Percentiles rank a stretch among this genome's conserved stretches.
phyloP scores from a whole-genome alignment of 2,888 invertebrate species.

The Tipula helvola region DNA sequence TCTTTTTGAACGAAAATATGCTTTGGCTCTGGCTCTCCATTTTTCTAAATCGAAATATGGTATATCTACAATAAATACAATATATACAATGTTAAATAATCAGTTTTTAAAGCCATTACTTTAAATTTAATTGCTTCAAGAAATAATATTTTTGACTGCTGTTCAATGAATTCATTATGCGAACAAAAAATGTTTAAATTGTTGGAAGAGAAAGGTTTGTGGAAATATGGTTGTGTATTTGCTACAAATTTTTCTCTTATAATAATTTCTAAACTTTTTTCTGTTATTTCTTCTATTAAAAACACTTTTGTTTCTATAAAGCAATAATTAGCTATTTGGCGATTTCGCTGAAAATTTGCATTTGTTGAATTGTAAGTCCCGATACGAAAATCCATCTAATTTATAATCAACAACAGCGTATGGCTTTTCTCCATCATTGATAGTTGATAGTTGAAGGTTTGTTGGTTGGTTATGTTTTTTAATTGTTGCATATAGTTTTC shows the following conservation, averaged over 20 bases:
- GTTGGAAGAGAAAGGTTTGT: not conserved
- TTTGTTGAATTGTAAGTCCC: not conserved
- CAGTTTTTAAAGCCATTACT: too few species aligned
- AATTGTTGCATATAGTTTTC: constrained; percentile 6
- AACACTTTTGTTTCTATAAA: not conserved
- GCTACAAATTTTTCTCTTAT: not conserved
- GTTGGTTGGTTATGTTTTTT: not conserved
- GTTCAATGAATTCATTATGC: too few species aligned
- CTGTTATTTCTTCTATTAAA: too few species aligned
- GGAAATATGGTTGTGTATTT: not conserved
- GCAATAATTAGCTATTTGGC: not conserved
- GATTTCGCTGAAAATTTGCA: too few species aligned
- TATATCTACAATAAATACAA: too few species aligned
- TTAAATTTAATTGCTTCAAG: too few species aligned
- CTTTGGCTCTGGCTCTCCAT: too few species aligned
- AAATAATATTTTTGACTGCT: not conserved
- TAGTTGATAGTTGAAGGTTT: not conserved
- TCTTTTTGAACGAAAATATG: too few species aligned
- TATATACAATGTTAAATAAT: too few species aligned
- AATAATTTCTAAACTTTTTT: not conserved
- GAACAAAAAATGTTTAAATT: not conserved
- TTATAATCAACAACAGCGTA: too few species aligned
- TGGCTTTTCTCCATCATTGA: not conserved
- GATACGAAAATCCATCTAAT: too few species aligned
- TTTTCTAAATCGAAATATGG: too few species aligned